phyloP scores from a whole-genome alignment of 2,888 invertebrate genomes.

The Nemoura dubitans region DNA sequence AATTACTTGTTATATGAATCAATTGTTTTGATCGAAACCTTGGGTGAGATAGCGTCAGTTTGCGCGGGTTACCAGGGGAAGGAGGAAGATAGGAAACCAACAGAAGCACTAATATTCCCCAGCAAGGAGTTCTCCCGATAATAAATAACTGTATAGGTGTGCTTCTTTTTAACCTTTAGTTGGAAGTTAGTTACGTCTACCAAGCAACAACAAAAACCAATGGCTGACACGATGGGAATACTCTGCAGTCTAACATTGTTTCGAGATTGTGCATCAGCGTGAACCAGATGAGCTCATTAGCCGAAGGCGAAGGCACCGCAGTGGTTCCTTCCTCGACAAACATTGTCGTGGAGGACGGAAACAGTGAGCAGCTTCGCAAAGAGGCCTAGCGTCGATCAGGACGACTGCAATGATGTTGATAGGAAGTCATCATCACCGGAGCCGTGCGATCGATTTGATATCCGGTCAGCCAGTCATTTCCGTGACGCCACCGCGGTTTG shows the following conservation, averaged over 20 bases:
- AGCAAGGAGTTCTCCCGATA: slow-evolving; percentile 47
- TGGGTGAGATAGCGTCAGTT: slow-evolving; percentile 36
- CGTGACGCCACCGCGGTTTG: neutral
- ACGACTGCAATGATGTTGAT: neutral
- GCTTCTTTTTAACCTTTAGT: slow-evolving; percentile 39
- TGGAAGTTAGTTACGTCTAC: neutral
- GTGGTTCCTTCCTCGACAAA: neutral
- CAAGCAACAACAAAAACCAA: neutral
- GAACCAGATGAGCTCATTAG: neutral
- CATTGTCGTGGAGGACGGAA: neutral
- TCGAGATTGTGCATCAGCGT: neutral
- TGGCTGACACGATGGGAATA: neutral
- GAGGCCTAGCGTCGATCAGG: neutral
- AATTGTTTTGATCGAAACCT: slow-evolving; percentile 17
- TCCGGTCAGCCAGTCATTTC: neutral
- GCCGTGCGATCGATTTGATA: neutral
- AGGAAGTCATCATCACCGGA: neutral
- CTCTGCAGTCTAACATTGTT: neutral
- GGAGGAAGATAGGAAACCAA: slow-evolving; percentile 21
- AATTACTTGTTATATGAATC: neutral
- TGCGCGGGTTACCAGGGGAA: slow-evolving; percentile 20
- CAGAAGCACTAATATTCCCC: slow-evolving; percentile 45
- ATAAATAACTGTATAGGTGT: slow-evolving; percentile 51
- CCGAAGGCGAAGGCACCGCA: neutral
- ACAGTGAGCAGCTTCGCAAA: neutral